Evolutionary conservation across 1,140 invertebrate genomes (phyloP).

Genomic region (Planococcus citri): DNA sequence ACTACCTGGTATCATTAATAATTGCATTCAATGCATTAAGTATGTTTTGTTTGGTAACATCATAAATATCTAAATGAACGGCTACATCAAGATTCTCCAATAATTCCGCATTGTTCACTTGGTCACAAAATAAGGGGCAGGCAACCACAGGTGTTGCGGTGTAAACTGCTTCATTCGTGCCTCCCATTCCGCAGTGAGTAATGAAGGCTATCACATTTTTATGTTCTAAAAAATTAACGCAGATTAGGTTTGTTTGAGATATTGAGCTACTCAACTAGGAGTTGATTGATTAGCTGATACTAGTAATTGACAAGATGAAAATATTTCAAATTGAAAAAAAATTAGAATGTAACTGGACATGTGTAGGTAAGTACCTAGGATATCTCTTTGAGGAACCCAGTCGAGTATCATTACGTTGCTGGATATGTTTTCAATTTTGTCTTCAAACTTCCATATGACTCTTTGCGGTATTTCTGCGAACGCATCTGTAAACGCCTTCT

Average conservation of each 20-base stretch:
- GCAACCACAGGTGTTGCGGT: not conserved
- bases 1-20: not conserved
- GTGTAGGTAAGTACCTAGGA: no score
- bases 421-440: not conserved
- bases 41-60: not conserved
- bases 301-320: no score
- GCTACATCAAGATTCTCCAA: not conserved
- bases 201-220: not conserved
- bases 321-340: no score
- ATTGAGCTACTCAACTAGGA: no score
- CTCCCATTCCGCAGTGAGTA: not conserved
- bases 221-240: no score
- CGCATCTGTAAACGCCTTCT: constrained; percentile 33
- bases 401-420: constrained; percentile 32
- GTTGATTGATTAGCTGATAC: no score
- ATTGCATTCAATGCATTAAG: not conserved
- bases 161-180: not conserved
- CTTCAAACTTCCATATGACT: constrained; percentile 42
- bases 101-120: not conserved
- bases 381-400: constrained; percentile 25
- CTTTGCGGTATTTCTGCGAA: constrained; percentile 38
- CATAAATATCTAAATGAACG: not conserved
- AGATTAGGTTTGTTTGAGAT: no score
- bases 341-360: no score
- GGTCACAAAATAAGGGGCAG: not conserved